Evolutionary conservation across 37 sponge, comb jelly and placozoan genomes (phyloP), one percentile per base, ranked within the genome.

Genomic region (Spongia lamella): DNA sequence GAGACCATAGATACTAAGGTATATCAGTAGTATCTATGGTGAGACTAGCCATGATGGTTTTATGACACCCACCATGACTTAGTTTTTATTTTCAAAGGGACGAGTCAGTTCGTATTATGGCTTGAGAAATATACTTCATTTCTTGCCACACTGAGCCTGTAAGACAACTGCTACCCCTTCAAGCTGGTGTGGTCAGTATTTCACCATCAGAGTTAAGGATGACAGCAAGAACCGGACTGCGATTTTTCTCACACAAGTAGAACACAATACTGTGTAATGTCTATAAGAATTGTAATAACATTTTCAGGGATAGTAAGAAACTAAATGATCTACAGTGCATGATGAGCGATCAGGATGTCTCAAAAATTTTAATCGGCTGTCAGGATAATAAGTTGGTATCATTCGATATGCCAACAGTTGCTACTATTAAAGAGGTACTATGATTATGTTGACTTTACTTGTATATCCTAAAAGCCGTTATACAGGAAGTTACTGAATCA

Each of bases 51-150:
- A n/a, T n/a, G n/a, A n/a, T n/a, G n/a, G n/a, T n/a, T n/a, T n/a
- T n/a, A 27, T 9, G 17, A 14, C 22, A 16, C 13, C 9, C 7
- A n/a, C 27, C 62, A 52, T 35, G 2, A 21, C 5, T 68, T 38
- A 61, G 15, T 69, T 9, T 36, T 55, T 9, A 20, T 21, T 5
- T n/a, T n/a, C n/a, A n/a, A n/a, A 90, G 91, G 91, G 91, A 57
- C 79, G 81, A 39, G 75, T 86, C n/a, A 90, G 82, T 30, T 85
- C 91, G 26, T 90, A 68, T 75, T 85, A 81, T 50, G 81, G 87
- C 26, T 86, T 63, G 83, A 86, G 60, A 82, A 75, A 63, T 86
- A 90, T 74, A 78, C 87, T 0, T 53, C 87, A 33, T 85, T 90
- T 49, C 83, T 80, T 36, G 80, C 80, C 87, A 86, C 56, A 56